phyloP scores from a whole-genome alignment of 1,140 invertebrate genomes.

The Drosophila melanica region DNA sequence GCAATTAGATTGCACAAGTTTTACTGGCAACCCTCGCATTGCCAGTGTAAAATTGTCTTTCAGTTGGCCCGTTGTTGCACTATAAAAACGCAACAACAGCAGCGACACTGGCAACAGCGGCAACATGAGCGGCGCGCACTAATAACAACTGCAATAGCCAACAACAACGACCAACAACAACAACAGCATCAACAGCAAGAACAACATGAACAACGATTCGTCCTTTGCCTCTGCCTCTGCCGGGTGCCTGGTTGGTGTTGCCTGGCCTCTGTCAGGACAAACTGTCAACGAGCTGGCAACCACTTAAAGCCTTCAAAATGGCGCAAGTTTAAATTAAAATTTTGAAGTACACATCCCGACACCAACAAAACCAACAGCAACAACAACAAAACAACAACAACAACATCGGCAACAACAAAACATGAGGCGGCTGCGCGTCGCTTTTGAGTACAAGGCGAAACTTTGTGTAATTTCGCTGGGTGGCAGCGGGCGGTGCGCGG shows the following conservation, averaged over 20 bases:
- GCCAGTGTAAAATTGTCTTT: conserved; percentile 66
- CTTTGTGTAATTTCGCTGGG: conserved; percentile 74
- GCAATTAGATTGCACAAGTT: neutral
- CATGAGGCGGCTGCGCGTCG: conserved; percentile 53
- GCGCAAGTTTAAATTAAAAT: conserved; percentile 83
- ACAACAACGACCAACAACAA: conserved; percentile 54
- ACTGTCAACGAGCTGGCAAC: conserved; percentile 82
- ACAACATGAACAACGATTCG: conserved; percentile 30
- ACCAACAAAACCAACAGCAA: conserved; percentile 56
- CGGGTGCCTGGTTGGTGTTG: conserved; percentile 32
- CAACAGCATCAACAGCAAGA: conserved; percentile 53
- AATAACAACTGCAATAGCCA: conserved; percentile 65
- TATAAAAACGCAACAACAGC: conserved; percentile 63
- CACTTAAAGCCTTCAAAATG: conserved; percentile 83
- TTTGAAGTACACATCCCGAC: conserved; percentile 75
- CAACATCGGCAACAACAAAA: conserved; percentile 35
- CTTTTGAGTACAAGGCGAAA: conserved; percentile 72
- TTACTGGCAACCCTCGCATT: conserved; percentile 22
- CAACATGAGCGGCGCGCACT: conserved; percentile 58
- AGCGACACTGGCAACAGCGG: conserved; percentile 33
- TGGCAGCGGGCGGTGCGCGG: conserved; percentile 6
- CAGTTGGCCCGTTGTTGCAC: conserved; percentile 65
- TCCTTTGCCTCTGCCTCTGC: conserved; percentile 23
- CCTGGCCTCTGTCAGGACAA: conserved; percentile 70
- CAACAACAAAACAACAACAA: conserved; percentile 32